phyloP scores from a whole-genome alignment of 2,797 vertebrate genomes.

The Otus scops region DNA sequence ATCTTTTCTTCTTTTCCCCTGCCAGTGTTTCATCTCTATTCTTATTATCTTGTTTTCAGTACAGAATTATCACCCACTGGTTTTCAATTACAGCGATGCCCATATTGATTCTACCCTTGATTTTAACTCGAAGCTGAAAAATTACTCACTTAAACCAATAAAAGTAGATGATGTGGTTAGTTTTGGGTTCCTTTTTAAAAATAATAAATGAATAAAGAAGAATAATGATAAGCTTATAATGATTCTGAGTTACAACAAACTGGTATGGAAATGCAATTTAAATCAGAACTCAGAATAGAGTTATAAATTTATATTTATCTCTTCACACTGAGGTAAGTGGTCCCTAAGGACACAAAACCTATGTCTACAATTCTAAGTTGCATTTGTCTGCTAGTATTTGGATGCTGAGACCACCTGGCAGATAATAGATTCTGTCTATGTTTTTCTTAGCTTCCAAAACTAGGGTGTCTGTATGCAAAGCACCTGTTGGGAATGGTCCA shows the following conservation, averaged over 20 bases:
- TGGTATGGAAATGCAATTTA: slow-evolving; percentile 58
- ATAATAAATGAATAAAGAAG: slow-evolving; percentile 52
- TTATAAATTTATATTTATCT: slow-evolving; percentile 45
- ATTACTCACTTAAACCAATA: slow-evolving; percentile 77
- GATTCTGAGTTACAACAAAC: slow-evolving; percentile 50
- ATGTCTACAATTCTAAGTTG: neutral
- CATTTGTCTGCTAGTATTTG: neutral
- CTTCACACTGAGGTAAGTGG: neutral
- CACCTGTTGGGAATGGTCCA: neutral
- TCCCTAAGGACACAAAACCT: slow-evolving; percentile 5
- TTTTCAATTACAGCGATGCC: slow-evolving; percentile 81
- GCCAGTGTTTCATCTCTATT: slow-evolving; percentile 72
- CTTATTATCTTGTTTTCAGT: slow-evolving; percentile 80
- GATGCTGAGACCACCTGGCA: slow-evolving; percentile 6
- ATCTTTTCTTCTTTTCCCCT: slow-evolving; percentile 73
- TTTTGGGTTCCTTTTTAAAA: slow-evolving; percentile 53
- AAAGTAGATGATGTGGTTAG: slow-evolving; percentile 67
- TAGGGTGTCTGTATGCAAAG: neutral
- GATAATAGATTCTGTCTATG: neutral
- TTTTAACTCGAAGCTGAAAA: slow-evolving; percentile 79
- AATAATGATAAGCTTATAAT: slow-evolving; percentile 51
- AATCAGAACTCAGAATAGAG: slow-evolving; percentile 53
- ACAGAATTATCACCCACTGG: slow-evolving; percentile 80
- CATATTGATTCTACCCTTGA: slow-evolving; percentile 79
- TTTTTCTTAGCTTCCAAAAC: neutral